These are phyloP conservation scores for Characodon lateralis DNA, from an alignment of 2,797 vertebrate genomes.

Conservation along the genomic window DNA sequence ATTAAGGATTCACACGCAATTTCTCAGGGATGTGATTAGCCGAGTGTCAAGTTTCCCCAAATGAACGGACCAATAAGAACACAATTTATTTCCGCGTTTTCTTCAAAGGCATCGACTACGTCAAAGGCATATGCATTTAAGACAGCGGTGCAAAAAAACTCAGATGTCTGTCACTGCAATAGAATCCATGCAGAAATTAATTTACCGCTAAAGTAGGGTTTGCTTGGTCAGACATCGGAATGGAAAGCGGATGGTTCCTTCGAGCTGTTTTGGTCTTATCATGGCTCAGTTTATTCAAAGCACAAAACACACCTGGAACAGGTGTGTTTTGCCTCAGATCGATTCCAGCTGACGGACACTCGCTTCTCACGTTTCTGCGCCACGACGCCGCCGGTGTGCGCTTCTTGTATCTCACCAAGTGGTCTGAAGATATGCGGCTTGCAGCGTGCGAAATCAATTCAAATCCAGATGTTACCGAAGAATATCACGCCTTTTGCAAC, in stretches of 20 bases:
- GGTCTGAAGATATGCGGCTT: constrained; percentile 68
- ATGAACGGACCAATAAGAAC: constrained; percentile 38
- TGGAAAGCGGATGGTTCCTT: constrained; percentile 41
- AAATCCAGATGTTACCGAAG: constrained; percentile 28
- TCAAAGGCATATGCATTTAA: constrained; percentile 1
- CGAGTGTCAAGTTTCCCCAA: constrained; percentile 40
- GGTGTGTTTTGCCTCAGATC: constrained; percentile 47
- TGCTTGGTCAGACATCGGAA: constrained; percentile 23
- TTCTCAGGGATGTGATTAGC: not conserved
- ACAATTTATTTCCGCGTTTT: not conserved
- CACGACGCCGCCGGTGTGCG: constrained; percentile 26
- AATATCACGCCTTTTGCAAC: constrained; percentile 58
- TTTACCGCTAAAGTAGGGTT: not conserved
- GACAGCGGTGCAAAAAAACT: constrained; percentile 2
- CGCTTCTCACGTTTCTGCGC: constrained; percentile 55
- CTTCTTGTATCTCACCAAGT: constrained; percentile 71
- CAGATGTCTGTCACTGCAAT: not conserved
- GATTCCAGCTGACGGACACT: constrained; percentile 28
- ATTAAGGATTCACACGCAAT: not conserved
- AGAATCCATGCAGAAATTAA: not conserved
- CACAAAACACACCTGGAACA: constrained; percentile 15
- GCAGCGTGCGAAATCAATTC: constrained; percentile 59
- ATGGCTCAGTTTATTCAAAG: constrained; percentile 20
- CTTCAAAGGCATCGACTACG: constrained; percentile 3
- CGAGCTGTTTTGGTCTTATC: constrained; percentile 29